Evolutionary conservation across 1,140 invertebrate species (phyloP).

Genomic region (Musca vetustissima): DNA sequence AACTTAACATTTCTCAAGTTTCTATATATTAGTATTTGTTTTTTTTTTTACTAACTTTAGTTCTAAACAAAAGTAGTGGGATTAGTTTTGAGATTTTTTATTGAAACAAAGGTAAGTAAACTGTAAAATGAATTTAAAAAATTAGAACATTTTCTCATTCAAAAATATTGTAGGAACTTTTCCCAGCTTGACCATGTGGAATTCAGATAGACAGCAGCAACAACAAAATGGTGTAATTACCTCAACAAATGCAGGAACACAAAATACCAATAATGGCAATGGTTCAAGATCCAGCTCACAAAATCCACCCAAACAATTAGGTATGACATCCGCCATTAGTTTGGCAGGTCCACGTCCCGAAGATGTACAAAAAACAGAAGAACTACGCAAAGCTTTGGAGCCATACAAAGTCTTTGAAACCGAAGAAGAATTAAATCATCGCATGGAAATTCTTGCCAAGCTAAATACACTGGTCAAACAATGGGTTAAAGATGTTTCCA

Average conservation of each 20-base stretch:
- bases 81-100: conserved; percentile 19
- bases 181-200: conserved; percentile 42
- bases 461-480: conserved; percentile 86
- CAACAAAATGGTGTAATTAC: conserved; percentile 29
- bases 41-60: not conserved
- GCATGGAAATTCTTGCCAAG: conserved; percentile 80
- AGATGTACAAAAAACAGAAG: conserved; percentile 80
- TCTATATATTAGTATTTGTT: not conserved
- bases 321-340: conserved; percentile 94
- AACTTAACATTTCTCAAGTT: not conserved
- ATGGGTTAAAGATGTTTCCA: conserved; percentile 89
- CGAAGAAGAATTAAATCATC: conserved; percentile 86
- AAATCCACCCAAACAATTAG: conserved; percentile 62
- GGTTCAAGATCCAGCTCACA: conserved; percentile 8
- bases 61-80: not conserved
- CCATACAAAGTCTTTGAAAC: conserved; percentile 92
- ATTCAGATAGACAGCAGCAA: conserved; percentile 45
- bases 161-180: not conserved
- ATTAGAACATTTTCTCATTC: no score
- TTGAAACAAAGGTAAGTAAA: conserved; percentile 25
- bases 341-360: conserved; percentile 81
- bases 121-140: no score
- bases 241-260: conserved; percentile 10
- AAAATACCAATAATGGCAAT: conserved; percentile 20
- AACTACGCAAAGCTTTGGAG: conserved; percentile 79